These are phyloP conservation scores for Coregonus suidteri DNA, from an alignment of 2,797 vertebrate genomes.

Conservation along the genomic window DNA sequence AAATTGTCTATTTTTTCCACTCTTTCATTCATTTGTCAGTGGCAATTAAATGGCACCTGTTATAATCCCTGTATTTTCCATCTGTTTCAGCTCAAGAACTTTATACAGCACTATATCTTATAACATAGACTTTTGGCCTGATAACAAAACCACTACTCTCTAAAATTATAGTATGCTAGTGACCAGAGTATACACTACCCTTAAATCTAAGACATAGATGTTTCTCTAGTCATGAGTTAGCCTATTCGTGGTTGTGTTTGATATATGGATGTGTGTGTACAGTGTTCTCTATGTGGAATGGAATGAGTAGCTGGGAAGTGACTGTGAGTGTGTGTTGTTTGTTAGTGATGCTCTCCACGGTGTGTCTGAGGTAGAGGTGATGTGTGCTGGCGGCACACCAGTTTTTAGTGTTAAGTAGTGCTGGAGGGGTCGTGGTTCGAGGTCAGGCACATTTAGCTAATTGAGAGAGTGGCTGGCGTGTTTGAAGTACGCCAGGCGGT, in stretches of 20 bases:
- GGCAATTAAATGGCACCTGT: not conserved
- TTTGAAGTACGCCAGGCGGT: conserved; percentile 53
- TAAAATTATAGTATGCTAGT: no score
- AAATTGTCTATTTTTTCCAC: not conserved
- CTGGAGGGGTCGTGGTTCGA: not conserved
- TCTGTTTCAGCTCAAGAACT: not conserved
- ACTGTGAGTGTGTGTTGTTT: not conserved
- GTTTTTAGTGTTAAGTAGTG: conserved; percentile 20
- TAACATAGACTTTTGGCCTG: not conserved
- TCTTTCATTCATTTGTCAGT: not conserved
- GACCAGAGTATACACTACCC: no score
- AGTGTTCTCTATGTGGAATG: not conserved
- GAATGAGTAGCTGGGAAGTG: not conserved
- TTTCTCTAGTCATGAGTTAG: no score
- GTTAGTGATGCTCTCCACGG: not conserved
- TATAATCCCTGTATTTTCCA: not conserved
- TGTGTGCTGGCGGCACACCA: not conserved
- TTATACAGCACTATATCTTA: not conserved
- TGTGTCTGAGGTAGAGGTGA: not conserved
- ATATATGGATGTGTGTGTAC: not conserved
- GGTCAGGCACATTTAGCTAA: conserved; percentile 37
- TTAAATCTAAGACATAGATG: no score
- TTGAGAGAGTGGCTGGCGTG: conserved; percentile 38
- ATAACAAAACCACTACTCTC: not conserved
- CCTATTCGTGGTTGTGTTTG: not conserved